Evolutionary conservation across 2,797 vertebrate species (phyloP).

Genomic region (Monodelphis domestica): DNA sequence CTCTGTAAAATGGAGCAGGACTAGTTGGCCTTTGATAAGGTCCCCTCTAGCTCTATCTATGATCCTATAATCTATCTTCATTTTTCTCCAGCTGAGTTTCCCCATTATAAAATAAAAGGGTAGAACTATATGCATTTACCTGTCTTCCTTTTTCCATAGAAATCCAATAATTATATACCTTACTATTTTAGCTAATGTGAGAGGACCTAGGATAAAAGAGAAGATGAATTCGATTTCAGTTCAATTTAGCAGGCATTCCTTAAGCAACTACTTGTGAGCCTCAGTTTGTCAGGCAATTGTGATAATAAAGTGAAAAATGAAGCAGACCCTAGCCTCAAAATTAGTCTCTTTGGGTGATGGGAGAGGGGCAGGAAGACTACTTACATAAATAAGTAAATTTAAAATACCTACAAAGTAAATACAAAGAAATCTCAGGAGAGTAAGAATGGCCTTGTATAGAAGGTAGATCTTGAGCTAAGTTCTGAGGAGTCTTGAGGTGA

Average conservation of each 20-base stretch:
- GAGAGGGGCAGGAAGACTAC: not conserved
- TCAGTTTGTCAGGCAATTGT: not conserved
- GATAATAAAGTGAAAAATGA: not conserved
- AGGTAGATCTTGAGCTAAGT: not conserved
- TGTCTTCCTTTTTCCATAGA: not conserved
- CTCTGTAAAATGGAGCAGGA: not conserved
- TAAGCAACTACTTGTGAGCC: not conserved
- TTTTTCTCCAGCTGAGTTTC: not conserved
- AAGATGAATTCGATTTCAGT: conserved; percentile 34
- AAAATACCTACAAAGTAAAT: not conserved
- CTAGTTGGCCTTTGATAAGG: not conserved
- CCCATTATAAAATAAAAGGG: not conserved
- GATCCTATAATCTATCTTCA: not conserved
- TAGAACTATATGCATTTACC: not conserved
- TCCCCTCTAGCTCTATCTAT: not conserved
- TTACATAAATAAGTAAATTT: not conserved
- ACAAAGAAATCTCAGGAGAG: not conserved
- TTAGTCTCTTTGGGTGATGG: not conserved
- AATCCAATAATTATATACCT: not conserved
- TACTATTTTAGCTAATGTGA: not conserved
- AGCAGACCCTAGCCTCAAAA: not conserved
- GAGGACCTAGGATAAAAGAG: not conserved
- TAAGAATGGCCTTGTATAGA: not conserved
- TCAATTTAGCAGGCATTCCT: conserved; percentile 20
- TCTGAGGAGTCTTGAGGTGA: not conserved